Conservation (phyloP, 2,888 invertebrate species). For the Cosmia trapezina region DNA sequence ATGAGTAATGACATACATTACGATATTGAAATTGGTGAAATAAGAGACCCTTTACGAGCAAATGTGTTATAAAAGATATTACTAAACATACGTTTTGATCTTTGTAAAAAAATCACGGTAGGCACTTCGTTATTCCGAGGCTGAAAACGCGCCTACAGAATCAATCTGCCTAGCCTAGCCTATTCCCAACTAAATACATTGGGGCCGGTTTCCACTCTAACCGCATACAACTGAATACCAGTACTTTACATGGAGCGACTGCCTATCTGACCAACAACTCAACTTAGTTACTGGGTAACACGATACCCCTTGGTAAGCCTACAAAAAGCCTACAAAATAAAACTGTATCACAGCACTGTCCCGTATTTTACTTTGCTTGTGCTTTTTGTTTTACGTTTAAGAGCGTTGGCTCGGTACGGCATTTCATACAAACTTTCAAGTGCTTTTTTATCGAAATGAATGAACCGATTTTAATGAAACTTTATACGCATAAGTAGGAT, state of each 20-base stretch:
- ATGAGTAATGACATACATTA: too few relatives aligned
- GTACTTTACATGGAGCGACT: neutral
- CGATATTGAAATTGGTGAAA: too few relatives aligned
- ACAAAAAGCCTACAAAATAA: neutral
- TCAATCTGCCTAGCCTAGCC: neutral
- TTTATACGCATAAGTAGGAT: too few relatives aligned
- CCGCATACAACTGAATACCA: neutral
- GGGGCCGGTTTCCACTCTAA: neutral
- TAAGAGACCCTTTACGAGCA: too few relatives aligned
- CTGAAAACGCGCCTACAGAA: neutral
- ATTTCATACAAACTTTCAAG: too few relatives aligned
- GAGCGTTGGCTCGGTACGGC: too few relatives aligned
- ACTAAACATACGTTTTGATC: too few relatives aligned
- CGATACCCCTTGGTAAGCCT: neutral
- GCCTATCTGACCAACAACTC: neutral
- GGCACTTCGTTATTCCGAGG: neutral
- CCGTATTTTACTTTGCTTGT: slow-evolving; percentile 4
- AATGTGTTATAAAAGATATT: too few relatives aligned
- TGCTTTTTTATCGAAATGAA: too few relatives aligned
- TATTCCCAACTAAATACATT: neutral
- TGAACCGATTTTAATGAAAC: too few relatives aligned
- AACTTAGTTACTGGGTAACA: neutral
- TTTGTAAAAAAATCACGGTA: neutral
- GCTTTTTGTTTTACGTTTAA: neutral
- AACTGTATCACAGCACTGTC: neutral